Evolutionary conservation across 2,797 vertebrate genomes (phyloP).

Genomic region (Apogon talboti): DNA sequence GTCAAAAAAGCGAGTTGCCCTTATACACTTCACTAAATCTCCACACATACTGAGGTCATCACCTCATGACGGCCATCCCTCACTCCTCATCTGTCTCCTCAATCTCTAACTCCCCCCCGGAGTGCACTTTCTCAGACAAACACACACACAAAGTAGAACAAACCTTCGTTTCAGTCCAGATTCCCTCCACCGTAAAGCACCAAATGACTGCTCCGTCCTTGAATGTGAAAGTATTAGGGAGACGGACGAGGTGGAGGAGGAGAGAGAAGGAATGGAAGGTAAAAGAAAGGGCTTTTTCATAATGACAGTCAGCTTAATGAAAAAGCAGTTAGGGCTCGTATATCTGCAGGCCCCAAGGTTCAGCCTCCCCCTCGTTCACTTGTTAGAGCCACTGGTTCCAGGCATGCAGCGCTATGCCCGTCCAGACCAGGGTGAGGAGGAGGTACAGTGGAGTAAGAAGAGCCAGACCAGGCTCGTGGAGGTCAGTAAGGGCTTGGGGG

Average conservation of each 20-base stretch:
- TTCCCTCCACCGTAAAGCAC: constrained; percentile 55
- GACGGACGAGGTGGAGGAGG: constrained; percentile 49
- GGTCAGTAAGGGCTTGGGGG: neutral
- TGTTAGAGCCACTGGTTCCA: neutral
- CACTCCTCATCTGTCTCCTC: constrained; percentile 44
- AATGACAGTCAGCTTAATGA: constrained; percentile 73
- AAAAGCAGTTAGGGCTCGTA: constrained; percentile 67
- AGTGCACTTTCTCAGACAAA: constrained; percentile 42
- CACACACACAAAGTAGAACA: constrained; percentile 46
- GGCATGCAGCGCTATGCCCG: neutral
- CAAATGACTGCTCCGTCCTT: constrained; percentile 67
- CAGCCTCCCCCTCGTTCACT: constrained; percentile 3
- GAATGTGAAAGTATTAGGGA: constrained; percentile 62
- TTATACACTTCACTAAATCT: constrained; percentile 66
- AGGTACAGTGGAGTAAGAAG: neutral
- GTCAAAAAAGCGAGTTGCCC: constrained; percentile 54
- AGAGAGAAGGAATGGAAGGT: constrained; percentile 61
- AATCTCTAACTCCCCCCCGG: constrained; percentile 2
- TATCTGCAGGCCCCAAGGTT: constrained; percentile 62
- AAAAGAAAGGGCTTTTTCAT: constrained; percentile 71
- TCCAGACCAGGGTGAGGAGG: neutral
- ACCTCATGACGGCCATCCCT: constrained; percentile 40
- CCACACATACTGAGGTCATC: constrained; percentile 50
- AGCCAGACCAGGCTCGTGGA: neutral
- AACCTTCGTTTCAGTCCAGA: constrained; percentile 44